Percentiles rank a stretch among this genome's conserved stretches.
Conservation (phyloP, 2,888 invertebrate genomes). For the Orthosia cruda region DNA sequence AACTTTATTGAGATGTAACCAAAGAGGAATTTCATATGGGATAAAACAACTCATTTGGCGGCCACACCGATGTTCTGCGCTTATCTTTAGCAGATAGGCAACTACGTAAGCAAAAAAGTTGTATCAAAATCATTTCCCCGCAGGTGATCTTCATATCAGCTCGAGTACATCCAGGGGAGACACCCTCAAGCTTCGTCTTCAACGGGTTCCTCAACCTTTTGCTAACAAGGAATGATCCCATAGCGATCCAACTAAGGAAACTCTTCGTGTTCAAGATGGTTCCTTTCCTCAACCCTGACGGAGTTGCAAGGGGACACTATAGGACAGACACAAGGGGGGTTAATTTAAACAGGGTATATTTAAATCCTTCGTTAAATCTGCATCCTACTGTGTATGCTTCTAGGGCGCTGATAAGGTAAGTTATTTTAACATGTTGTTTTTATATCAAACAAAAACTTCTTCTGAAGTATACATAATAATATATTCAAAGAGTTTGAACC, state of each 20-base stretch:
- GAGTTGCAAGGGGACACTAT: conserved; percentile 96
- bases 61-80: not conserved
- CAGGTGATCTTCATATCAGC: conserved; percentile 97
- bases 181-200: conserved; percentile 97
- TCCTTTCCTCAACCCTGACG: conserved; percentile 98
- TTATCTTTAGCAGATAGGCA: not conserved
- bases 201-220: conserved; percentile 97
- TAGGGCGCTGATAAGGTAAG: conserved; percentile 94
- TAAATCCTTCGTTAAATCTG: conserved; percentile 94
- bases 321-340: conserved; percentile 97
- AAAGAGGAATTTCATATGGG: not conserved
- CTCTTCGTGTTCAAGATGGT: conserved; percentile 97
- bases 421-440: not conserved
- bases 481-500: not conserved
- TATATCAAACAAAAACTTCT: not conserved
- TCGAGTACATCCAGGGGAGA: conserved; percentile 98
- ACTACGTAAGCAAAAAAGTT: not conserved
- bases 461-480: not conserved
- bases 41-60: not conserved
- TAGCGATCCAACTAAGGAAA: conserved; percentile 94
- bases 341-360: conserved; percentile 97
- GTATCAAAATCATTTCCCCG: conserved; percentile 51
- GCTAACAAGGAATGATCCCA: conserved; percentile 94
- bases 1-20: no score
- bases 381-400: conserved; percentile 97